phyloP scores from a whole-genome alignment of 2,888 invertebrate species.

The Tanypteryx hageni region DNA sequence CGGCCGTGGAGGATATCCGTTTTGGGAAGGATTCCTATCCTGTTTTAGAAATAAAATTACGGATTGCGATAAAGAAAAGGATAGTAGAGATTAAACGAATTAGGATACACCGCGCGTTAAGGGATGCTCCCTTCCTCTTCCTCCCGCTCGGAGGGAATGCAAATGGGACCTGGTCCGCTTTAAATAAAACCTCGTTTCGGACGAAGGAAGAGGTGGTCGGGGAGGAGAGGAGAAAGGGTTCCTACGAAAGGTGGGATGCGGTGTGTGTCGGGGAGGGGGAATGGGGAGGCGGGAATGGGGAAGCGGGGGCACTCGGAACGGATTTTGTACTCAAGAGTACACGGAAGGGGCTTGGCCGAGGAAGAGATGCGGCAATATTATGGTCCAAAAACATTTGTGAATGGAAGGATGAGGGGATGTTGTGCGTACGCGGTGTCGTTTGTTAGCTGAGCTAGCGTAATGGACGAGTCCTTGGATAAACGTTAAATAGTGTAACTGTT shows the following conservation, averaged over 20 bases:
- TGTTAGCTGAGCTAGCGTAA: too few species aligned
- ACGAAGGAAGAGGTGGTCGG: neutral
- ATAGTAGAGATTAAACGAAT: neutral
- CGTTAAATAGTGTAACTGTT: neutral
- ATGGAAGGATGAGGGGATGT: neutral
- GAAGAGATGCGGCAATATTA: neutral
- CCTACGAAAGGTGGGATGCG: too few species aligned
- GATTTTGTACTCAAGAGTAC: slow-evolving; percentile 3
- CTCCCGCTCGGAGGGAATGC: neutral
- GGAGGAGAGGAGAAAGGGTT: too few species aligned
- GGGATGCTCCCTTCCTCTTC: neutral
- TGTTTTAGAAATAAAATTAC: neutral
- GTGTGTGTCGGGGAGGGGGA: neutral
- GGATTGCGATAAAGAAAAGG: neutral
- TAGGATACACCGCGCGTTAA: slow-evolving; percentile 10
- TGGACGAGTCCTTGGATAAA: neutral
- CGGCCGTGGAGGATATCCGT: neutral
- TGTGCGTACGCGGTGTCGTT: neutral
- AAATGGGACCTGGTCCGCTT: neutral
- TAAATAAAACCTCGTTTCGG: neutral
- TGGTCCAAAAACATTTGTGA: neutral
- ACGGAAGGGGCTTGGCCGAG: slow-evolving; percentile 24
- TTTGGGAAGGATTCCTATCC: neutral
- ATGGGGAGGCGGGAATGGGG: neutral
- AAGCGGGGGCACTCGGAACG: neutral